Base-by-base conservation (phyloP, 2,797 vertebrate species). In the Coccyzus lansbergi region DNA sequence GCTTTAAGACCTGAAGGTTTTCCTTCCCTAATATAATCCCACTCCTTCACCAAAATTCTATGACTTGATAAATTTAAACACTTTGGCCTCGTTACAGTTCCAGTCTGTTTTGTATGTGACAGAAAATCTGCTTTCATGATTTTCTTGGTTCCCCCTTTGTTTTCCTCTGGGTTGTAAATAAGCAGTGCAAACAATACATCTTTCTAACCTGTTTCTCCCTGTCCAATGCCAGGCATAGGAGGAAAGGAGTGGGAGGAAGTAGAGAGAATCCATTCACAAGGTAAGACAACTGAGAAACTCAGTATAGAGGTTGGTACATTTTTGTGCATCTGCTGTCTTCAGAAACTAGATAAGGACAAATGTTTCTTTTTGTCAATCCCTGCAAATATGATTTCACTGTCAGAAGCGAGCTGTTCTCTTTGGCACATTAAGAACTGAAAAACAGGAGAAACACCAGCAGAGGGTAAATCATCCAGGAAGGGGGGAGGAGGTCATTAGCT, bases 381-480 rank as follows among this genome's bases (percentile, higher is more conserved):
- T 82, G 76, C 28, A 88, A 93, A 97, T 84, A 72, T n/a, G 58
- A 92, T 82, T 94, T 83, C 65, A 40, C 89, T 93, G 86, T 87
- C 86, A 93, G 78, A 88, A 88, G 31, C 0, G 44, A 94, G 72
- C 82, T 93, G 79, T 84, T 93, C 65, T 80, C 72, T 86, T 92
- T 87, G 84, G 80, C 89, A 86, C 42, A 7, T 68, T 49, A 78
- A 62, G 84, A 92, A 71, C 63, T n/a, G 31, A 78, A 80, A 89
- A 86, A 18, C n/a, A 77, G 53, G 17, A 93, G 76, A 72, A 89
- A 83, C 15, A 78, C 20, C 62, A 91, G 65, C 22, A 59, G 58
- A 75, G 26, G 51, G 12, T 55, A 78, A 90, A 93, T 58, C 62
- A 69, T 33, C 33, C 53, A 71, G 38, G 63, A 80, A 69, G 12